phyloP scores from a whole-genome alignment of 2,797 vertebrate species.

The Anniella stebbinsi region DNA sequence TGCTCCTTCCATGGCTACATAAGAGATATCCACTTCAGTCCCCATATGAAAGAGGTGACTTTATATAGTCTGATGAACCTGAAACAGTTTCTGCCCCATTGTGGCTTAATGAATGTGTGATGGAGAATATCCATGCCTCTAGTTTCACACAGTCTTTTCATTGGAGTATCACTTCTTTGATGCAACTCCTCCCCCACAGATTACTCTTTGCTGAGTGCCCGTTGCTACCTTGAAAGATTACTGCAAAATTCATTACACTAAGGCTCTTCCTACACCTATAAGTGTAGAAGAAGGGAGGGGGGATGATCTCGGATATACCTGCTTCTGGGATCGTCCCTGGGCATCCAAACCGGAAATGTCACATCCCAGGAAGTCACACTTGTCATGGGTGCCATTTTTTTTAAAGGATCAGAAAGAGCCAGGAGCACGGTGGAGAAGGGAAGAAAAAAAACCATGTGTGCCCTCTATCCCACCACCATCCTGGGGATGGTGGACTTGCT shows the following conservation, averaged over 20 bases:
- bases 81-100: not conserved
- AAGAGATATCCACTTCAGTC: not conserved
- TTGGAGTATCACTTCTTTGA: not conserved
- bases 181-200: not conserved
- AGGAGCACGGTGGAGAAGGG: no score
- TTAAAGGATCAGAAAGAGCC: no score
- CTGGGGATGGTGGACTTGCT: no score
- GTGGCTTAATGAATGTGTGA: not conserved
- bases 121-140: not conserved
- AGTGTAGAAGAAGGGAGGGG: no score
- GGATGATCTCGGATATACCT: no score
- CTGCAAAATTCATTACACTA: not conserved
- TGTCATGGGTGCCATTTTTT: no score
- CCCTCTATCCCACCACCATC: no score
- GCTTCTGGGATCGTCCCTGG: no score
- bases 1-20: not conserved
- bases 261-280: no score
- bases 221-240: slow-evolving; percentile 8
- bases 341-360: no score
- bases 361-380: no score
- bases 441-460: no score
- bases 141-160: not conserved
- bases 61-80: not conserved
- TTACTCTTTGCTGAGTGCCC: slow-evolving; percentile 7
- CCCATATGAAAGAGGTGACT: accelerated